These are phyloP conservation scores for Thamnaconus septentrionalis DNA, from an alignment of 2,113 vertebrate genomes.

Conservation along the genomic window DNA sequence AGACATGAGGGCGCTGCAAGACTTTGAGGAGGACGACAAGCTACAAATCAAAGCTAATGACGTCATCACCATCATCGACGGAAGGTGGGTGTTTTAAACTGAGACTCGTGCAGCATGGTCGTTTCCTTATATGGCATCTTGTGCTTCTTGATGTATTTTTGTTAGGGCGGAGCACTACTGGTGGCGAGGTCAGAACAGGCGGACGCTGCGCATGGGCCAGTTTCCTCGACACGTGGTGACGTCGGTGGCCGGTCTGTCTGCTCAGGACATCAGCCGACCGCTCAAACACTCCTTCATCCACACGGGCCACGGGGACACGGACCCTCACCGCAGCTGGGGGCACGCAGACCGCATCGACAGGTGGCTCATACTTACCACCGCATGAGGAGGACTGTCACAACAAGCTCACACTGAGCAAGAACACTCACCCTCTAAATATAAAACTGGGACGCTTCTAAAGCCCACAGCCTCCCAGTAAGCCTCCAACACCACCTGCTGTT, in stretches of 20 bases:
- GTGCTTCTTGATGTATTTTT: constrained; percentile 8
- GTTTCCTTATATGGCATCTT: constrained; percentile 26
- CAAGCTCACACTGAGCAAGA: no score
- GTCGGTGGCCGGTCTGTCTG: constrained; percentile 91
- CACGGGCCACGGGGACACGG: constrained; percentile 96
- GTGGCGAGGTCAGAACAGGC: constrained; percentile 97
- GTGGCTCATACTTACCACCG: no score
- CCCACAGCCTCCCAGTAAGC: no score
- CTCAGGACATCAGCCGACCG: constrained; percentile 98
- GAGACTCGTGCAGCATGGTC: constrained; percentile 19
- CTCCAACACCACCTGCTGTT: no score
- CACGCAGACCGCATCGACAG: constrained; percentile 96
- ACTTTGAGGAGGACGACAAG: constrained; percentile 94
- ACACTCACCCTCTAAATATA: no score
- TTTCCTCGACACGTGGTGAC: constrained; percentile 97
- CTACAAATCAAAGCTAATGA: constrained; percentile 93
- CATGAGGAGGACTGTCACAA: no score
- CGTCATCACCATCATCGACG: constrained; percentile 97
- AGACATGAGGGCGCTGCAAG: constrained; percentile 95
- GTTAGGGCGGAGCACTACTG: constrained; percentile 97
- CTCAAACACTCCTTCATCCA: constrained; percentile 99
- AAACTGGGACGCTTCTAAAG: no score
- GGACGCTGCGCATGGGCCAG: constrained; percentile 91
- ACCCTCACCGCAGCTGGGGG: constrained; percentile 96
- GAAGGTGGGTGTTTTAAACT: constrained; percentile 86